Conservation (phyloP, 1,140 invertebrate genomes). For the Leptinotarsa lineolata region DNA sequence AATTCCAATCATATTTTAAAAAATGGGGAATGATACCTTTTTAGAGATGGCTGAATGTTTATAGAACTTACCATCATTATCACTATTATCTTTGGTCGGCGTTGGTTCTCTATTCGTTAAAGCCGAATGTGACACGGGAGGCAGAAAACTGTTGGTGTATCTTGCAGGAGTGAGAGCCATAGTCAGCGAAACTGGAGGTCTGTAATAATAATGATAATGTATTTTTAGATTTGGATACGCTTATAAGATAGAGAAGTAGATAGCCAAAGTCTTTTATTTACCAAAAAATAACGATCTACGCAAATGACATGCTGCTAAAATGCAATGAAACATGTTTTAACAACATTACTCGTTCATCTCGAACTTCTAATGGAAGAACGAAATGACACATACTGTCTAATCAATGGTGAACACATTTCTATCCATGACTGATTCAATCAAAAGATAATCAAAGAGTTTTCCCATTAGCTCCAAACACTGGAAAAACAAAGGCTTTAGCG, state of each 20-base stretch:
- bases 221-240: not conserved
- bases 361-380: no score
- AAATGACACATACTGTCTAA: no score
- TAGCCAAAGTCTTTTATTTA: no score
- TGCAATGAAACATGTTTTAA: no score
- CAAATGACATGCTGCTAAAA: no score
- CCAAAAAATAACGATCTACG: no score
- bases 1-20: no score
- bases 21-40: no score
- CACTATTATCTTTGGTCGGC: conserved; percentile 61
- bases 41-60: no score
- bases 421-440: not conserved
- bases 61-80: conserved; percentile 54
- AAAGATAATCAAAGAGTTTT: not conserved
- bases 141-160: conserved; percentile 57
- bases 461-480: not conserved
- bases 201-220: conserved; percentile 42
- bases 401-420: not conserved
- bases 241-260: not conserved
- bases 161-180: conserved; percentile 63
- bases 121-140: conserved; percentile 57
- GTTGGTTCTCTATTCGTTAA: conserved; percentile 58
- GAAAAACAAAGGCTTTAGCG: conserved; percentile 33
- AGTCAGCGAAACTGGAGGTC: conserved; percentile 62
- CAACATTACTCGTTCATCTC: no score